Evolutionary conservation across 2,888 invertebrate species (phyloP), one percentile per base, ranked within the genome.

Genomic region (Parnassius orleans): DNA sequence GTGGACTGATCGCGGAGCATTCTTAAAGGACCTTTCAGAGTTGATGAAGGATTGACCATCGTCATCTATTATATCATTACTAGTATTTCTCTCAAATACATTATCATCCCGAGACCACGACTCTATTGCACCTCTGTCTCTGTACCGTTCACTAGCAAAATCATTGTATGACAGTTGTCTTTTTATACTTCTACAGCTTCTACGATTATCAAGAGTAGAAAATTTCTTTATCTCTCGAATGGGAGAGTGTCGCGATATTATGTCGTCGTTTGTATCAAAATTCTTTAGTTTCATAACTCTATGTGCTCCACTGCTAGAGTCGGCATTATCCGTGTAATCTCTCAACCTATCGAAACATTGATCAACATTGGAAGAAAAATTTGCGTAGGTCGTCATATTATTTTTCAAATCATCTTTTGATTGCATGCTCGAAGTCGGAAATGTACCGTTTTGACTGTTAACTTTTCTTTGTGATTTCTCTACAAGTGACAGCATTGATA

Each of bases 91-190:
- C 70, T 83, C 81, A 69, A 78, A 78, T 65, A 81, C 77, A 66
- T 76, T 79, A 69, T 84, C 86, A 60, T 86, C 86, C 61, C 84
- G 79, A 64, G 78, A 72, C 90, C 89, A 86, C 55, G 79, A 73
- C 69, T 85, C 89, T 65, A 81, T 71, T 70, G 53, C 12, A 19
- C 78, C 73, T 75, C 86, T 81, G 69, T 88, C 88, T 68, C 86
- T 78, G 72, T 76, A 86, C 65, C 90, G 78, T 68, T 91, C 92
- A 70, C 81, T 89, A 64, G 88, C 87, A 78, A 92, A 90, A 73
- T 92, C 92, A 73, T 89, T 92, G 75, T 86, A 92, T 60, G 92
- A 92, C 87, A 92, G 83, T 77, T 91, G 91, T 68, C 91, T 83
- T 70, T 82, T 84, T 72, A 91, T 89, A 75, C 86, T 86, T 69